Evolutionary conservation across 2,113 vertebrate species (phyloP).

Genomic region (Hepsetus odoe): DNA sequence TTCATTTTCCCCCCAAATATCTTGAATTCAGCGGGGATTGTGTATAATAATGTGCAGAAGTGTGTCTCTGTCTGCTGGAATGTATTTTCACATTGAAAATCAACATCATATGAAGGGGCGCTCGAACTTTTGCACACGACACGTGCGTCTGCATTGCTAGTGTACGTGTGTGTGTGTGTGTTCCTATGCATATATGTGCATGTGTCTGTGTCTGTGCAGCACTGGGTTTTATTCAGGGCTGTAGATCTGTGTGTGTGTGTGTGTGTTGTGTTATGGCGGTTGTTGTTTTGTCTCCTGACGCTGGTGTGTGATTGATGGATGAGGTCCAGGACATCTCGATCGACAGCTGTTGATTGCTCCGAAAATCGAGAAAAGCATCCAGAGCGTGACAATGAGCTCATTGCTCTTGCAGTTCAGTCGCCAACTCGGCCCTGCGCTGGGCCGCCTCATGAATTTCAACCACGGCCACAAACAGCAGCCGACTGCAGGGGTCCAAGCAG

Average conservation of each 20-base stretch:
- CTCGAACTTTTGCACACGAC: no score
- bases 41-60: no score
- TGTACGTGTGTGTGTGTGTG: not conserved
- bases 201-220: constrained; percentile 4
- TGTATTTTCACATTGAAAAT: no score
- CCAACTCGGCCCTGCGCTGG: constrained; percentile 66
- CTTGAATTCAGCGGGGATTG: no score
- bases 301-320: constrained; percentile 79
- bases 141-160: not conserved
- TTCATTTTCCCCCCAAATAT: no score
- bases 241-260: constrained; percentile 13
- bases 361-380: constrained; percentile 78
- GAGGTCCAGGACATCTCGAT: constrained; percentile 81
- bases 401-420: constrained; percentile 75
- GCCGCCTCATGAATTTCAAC: constrained; percentile 79
- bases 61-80: no score
- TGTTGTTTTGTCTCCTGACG: constrained; percentile 76
- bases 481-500: constrained; percentile 52
- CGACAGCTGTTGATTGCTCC: constrained; percentile 84
- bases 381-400: constrained; percentile 82
- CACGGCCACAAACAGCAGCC: constrained; percentile 70
- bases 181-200: not conserved
- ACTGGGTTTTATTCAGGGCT: constrained; percentile 10
- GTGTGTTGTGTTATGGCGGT: constrained; percentile 50
- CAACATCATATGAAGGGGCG: no score